Percentiles rank a stretch among this genome's conserved stretches.
These are phyloP conservation scores for Littorina saxatilis DNA, from an alignment of 1,140 invertebrate genomes.

Conservation along the genomic window DNA sequence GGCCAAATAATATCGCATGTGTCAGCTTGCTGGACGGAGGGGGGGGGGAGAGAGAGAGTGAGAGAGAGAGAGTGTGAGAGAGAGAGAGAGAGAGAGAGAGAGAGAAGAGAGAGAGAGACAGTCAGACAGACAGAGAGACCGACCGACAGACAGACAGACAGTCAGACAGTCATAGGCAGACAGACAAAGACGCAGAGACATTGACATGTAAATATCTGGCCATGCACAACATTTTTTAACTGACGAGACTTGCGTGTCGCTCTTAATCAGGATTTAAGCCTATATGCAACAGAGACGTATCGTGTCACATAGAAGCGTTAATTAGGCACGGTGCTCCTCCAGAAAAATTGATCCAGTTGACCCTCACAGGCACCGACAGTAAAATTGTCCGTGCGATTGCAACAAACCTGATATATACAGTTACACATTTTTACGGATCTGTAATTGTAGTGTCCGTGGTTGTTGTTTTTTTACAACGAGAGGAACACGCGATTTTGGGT, in stretches of 20 bases:
- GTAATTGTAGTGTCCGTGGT: no score
- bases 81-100: background rate
- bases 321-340: background rate
- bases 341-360: no score
- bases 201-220: background rate
- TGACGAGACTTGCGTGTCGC: no score
- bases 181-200: background rate
- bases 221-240: no score
- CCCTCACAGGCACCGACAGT: no score
- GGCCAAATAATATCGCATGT: background rate
- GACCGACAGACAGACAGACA: background rate
- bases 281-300: background rate
- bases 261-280: no score
- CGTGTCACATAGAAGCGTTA: background rate
- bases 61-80: background rate
- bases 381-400: no score
- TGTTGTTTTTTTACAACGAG: no score
- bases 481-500: no score
- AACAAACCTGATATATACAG: no score
- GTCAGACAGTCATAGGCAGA: background rate
- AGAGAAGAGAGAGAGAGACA: conserved; percentile 19
- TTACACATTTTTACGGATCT: no score
- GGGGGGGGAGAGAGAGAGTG: conserved; percentile 1
- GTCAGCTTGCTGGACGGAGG: background rate
- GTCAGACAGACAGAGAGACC: conserved; percentile 5